Evolutionary conservation across 1,140 invertebrate genomes (phyloP).

Genomic region (Tyrophagus putrescentiae): DNA sequence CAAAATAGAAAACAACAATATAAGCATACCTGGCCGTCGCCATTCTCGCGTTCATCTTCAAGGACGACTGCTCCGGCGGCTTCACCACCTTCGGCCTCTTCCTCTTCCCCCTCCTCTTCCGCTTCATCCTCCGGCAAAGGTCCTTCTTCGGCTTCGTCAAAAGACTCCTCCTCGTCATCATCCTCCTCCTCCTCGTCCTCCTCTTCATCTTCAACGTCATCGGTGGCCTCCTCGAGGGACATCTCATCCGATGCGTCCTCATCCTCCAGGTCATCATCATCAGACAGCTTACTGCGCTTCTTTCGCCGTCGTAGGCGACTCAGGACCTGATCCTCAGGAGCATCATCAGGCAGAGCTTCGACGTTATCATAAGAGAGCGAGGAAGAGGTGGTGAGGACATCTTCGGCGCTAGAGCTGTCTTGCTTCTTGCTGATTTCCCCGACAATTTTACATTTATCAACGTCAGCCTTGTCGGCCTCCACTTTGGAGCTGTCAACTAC

Average conservation of each 20-base stretch:
- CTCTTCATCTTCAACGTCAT: constrained; percentile 29
- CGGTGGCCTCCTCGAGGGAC: constrained; percentile 26
- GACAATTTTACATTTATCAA: too few relatives aligned
- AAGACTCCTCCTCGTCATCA: constrained; percentile 5
- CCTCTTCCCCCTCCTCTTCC: constrained; percentile 29
- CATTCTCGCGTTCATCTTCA: constrained; percentile 34
- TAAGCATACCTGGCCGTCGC: constrained; percentile 33
- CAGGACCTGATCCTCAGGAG: constrained; percentile 2
- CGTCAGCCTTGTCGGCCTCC: too few relatives aligned
- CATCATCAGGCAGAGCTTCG: background rate
- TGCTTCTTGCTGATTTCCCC: too few relatives aligned
- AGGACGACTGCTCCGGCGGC: constrained; percentile 16
- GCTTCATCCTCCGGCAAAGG: constrained; percentile 25
- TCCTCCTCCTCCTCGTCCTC: constrained; percentile 29
- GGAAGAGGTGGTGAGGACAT: too few relatives aligned
- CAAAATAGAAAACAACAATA: constrained; percentile 18
- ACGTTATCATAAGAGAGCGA: constrained; percentile 7
- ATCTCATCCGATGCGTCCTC: constrained; percentile 27
- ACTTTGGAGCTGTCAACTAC: too few relatives aligned
- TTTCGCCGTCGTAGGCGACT: too few relatives aligned
- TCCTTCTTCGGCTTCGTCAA: constrained; percentile 1
- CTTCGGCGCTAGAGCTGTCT: constrained; percentile 8
- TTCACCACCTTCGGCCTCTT: constrained; percentile 19
- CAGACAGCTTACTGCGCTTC: too few relatives aligned
- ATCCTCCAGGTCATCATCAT: constrained; percentile 28